Evolutionary conservation across 2,888 invertebrate genomes (phyloP).

Genomic region (Lymantria monacha): DNA sequence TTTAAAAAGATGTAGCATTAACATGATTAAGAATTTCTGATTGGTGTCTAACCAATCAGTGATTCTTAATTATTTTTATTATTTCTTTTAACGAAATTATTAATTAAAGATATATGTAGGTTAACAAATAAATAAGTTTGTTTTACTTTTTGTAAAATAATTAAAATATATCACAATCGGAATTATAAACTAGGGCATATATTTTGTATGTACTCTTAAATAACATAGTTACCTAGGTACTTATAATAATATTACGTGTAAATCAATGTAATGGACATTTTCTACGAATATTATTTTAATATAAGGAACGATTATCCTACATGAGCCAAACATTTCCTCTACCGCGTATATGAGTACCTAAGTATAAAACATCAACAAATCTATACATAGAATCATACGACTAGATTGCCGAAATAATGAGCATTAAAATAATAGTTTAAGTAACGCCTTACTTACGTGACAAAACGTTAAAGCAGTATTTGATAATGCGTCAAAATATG

Average conservation of each 20-base stretch:
- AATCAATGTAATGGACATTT: constrained; percentile 46
- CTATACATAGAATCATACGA: constrained; percentile 47
- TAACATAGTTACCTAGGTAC: constrained; percentile 25
- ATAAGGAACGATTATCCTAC: constrained; percentile 53
- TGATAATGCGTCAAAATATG: neutral
- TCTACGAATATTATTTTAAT: constrained; percentile 40
- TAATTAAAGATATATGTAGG: no score
- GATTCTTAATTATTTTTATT: neutral
- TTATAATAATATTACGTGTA: constrained; percentile 35
- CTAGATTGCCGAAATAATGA: constrained; percentile 55
- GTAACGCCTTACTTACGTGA: constrained; percentile 21
- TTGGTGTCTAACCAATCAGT: no score
- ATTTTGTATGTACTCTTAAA: constrained; percentile 46
- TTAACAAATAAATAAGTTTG: no score
- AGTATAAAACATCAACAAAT: constrained; percentile 26
- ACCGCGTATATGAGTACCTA: constrained; percentile 31
- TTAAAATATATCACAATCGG: constrained; percentile 67
- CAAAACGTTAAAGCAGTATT: neutral
- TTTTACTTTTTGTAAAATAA: constrained; percentile 1
- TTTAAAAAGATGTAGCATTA: neutral
- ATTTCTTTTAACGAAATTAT: neutral
- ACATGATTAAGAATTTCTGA: no score
- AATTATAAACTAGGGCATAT: constrained; percentile 55
- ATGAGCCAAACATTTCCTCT: constrained; percentile 50
- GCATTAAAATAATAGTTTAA: constrained; percentile 23